Evolutionary conservation across 2,888 invertebrate genomes (phyloP), one percentile per base, ranked within the genome.

Genomic region (Lasioglossum pauxillum): DNA sequence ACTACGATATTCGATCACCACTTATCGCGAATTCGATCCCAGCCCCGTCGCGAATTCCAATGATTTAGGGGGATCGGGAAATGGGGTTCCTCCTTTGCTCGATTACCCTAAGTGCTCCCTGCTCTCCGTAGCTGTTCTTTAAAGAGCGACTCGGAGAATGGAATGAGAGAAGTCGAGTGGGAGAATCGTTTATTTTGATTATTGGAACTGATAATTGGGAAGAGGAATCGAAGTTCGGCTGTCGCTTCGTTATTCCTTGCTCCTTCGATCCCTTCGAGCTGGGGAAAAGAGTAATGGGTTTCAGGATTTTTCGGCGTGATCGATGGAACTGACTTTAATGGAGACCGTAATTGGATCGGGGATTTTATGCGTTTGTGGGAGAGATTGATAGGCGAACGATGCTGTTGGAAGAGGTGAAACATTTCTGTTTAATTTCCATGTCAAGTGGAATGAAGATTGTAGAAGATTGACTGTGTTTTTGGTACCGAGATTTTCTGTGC

Each of bases 1-100:
- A 35, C 64, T 44, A 35, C 27, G 64, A 53, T 75, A 80, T 67
- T 78, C 78, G 78, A 77, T 82, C 75, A 67, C 49, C 82, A 12
- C 8, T 44, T 46, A 60, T 67, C 64, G 67, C 49, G 53, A 67
- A 57, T 75, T 71, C 49, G 60, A 73, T 69, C n/a, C 67, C 10
- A 27, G 2, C 19, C 8, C 8, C 31, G 67, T 69, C 73, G 72
- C 57, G 23, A n/a, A 72, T 57, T 14, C 12, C 35, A 8, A 46
- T 31, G 57, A 81, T 72, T 81, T 72, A 53, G 35, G 38, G 38
- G 16, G 46, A 19, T 38, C 16, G 7, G 38, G 64, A 44, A 64
- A 64, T 31, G 23, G 35, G 35, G 27, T 76, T 8, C 49, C 49
- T 19, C 49, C 69, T 19, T 49, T 44, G 31, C 35, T 38, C 67